Evolutionary conservation across 2,113 vertebrate genomes (phyloP), one percentile per base, ranked within the genome.

Genomic region (Megaceryle torquata): DNA sequence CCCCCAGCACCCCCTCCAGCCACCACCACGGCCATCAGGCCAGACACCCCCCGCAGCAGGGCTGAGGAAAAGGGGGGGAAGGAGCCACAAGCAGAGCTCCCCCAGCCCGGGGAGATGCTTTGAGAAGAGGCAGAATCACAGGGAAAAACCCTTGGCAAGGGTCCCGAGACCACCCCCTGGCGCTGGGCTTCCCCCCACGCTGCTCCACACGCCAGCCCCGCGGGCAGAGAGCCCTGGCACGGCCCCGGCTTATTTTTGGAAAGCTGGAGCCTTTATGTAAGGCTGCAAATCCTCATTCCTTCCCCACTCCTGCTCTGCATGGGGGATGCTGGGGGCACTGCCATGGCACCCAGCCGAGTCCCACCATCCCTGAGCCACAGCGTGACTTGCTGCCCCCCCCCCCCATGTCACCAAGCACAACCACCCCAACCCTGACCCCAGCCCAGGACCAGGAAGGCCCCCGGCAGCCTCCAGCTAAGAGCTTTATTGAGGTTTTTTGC

Each of bases 401-500:
- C 8, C 39, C 8, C 1, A 28, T 26, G 39, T 10, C 24, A 17
- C 37, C 35, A 24, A 44, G 6, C 29, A 12, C 39, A 11, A 6
- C 44, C 2, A 24, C 26, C 78, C 6, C 13, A 33, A 20, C 64
- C 41, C 59, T 37, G 2, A 11, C 48, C 24, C 31, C 19, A 5
- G 26, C 51, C 59, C 88, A 48, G 21, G 64, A 79, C 51, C 79
- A 93, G 65, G 75, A 56, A 43, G 81, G 60, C 39, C 39, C 67
- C 54, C 21, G 11, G 79, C 57, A 83, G 77, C 71, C 89, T 93
- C 77, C 50, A 91, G 93, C 95, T 96, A 95, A 92, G 91, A 95
- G 88, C 92, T 98, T 98, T 98, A 98, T 98, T 98, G 95, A 97
- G 91, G 46, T 89, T 83, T 91, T 48, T 93, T 91, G 92, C 95